Conservation (phyloP, 2,888 invertebrate species). For the Desoria tigrina region DNA sequence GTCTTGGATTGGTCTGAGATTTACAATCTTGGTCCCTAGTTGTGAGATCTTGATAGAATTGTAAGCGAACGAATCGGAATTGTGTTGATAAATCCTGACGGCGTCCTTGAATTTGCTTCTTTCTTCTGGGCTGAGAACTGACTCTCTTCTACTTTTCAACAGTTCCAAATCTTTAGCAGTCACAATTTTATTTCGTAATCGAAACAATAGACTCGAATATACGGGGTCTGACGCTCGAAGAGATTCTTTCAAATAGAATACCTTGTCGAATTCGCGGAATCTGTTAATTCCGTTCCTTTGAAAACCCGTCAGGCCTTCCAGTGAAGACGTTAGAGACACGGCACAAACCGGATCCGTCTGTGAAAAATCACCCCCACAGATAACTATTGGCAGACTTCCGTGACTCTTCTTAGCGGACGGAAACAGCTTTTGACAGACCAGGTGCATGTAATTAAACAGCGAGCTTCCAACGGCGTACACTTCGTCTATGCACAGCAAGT, state of each 20-base stretch:
- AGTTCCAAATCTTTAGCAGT: neutral
- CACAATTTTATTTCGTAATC: neutral
- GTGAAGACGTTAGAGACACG: no score
- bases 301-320: neutral
- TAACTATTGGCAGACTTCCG: no score
- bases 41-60: neutral
- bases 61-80: neutral
- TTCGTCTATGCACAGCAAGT: no score
- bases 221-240: neutral
- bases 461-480: no score
- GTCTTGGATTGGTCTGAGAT: neutral
- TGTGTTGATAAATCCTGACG: neutral
- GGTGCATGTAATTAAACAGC: no score
- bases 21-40: neutral
- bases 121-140: neutral
- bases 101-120: no score
- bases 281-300: neutral
- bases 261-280: neutral
- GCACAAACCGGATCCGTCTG: neutral
- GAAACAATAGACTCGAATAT: neutral
- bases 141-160: neutral
- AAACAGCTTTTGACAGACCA: no score
- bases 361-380: neutral
- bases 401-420: no score
- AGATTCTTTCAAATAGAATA: neutral